Percentiles rank a stretch among this genome's conserved stretches.
These are phyloP conservation scores for Listronotus bonariensis DNA, from an alignment of 1,140 invertebrate species.

Conservation along the genomic window DNA sequence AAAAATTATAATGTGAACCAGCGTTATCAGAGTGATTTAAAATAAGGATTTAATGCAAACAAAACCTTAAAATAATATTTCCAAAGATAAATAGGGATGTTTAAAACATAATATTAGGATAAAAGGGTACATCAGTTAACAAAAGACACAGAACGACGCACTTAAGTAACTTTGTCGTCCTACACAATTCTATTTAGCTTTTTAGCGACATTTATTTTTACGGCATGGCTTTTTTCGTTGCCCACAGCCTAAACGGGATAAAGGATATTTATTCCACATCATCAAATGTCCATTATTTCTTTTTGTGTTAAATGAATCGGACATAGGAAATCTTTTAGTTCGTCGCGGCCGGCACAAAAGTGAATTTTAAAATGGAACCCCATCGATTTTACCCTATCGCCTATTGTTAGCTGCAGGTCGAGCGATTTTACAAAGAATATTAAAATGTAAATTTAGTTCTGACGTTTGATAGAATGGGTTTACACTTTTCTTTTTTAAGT, in stretches of 20 bases:
- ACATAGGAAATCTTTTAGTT: slow-evolving; percentile 28
- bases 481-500: too few species aligned
- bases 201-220: slow-evolving; percentile 32
- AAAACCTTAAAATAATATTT: too few species aligned
- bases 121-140: slow-evolving; percentile 17
- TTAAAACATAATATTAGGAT: slow-evolving; percentile 14
- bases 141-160: slow-evolving; percentile 19
- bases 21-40: too few species aligned
- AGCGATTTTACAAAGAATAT: slow-evolving; percentile 7
- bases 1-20: too few species aligned
- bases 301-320: slow-evolving; percentile 32
- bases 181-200: slow-evolving; percentile 19
- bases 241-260: slow-evolving; percentile 16
- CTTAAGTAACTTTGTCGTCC: slow-evolving; percentile 18
- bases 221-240: slow-evolving; percentile 1
- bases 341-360: slow-evolving; percentile 22
- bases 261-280: slow-evolving; percentile 30
- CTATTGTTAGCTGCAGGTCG: slow-evolving; percentile 15
- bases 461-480: neutral
- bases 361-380: slow-evolving; percentile 29
- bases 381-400: slow-evolving; percentile 16
- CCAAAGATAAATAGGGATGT: neutral
- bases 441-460: slow-evolving; percentile 9
- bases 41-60: too few species aligned
- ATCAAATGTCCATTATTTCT: slow-evolving; percentile 33